phyloP scores from a whole-genome alignment of 2,888 invertebrate species.

The Augochlorella aurata region DNA sequence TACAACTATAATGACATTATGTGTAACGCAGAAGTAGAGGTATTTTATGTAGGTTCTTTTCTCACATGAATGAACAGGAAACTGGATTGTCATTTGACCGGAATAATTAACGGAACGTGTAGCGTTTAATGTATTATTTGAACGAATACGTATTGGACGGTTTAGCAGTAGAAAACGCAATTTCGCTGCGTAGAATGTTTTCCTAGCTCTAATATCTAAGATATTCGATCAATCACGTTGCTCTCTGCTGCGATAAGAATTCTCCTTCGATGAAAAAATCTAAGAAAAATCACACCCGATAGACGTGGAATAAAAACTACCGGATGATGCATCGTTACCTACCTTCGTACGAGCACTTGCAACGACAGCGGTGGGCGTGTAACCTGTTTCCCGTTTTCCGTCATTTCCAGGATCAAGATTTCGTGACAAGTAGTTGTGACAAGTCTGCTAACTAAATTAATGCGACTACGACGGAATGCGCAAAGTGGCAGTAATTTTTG shows the following conservation, averaged over 20 bases:
- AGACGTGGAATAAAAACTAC: background rate
- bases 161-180: background rate
- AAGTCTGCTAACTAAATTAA: background rate
- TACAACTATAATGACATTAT: too few species aligned
- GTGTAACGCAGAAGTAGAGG: too few species aligned
- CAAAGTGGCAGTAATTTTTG: background rate
- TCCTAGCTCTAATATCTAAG: background rate
- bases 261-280: background rate
- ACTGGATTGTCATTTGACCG: background rate
- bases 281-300: background rate
- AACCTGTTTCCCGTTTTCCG: slow-evolving; percentile 6
- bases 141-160: background rate
- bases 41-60: background rate
- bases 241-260: background rate
- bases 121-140: background rate
- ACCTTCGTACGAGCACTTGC: background rate
- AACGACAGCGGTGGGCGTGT: background rate
- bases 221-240: background rate
- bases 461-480: background rate
- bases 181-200: background rate
- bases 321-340: background rate
- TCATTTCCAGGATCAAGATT: background rate
- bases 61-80: background rate
- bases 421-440: background rate
- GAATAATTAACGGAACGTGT: background rate